These are phyloP conservation scores for Mercenaria mercenaria DNA, from an alignment of 1,140 invertebrate genomes.

Conservation along the genomic window DNA sequence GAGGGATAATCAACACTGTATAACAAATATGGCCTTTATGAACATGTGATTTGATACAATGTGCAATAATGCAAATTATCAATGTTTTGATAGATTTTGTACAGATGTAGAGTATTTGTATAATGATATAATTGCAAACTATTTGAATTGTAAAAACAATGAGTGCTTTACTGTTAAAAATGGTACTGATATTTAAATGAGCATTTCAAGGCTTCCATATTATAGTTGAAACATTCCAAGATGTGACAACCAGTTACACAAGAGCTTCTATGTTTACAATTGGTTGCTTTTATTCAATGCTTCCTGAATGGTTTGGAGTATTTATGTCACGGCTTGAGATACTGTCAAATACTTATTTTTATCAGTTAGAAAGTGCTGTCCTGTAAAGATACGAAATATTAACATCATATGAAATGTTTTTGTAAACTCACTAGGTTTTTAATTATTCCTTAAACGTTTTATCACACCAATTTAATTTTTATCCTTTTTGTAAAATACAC, in stretches of 20 bases:
- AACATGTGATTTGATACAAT: conserved; percentile 57
- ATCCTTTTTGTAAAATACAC: too few relatives aligned
- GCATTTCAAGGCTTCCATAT: conserved; percentile 17
- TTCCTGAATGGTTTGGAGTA: too few relatives aligned
- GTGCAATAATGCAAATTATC: conserved; percentile 60
- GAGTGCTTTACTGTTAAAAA: not conserved
- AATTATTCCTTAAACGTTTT: too few relatives aligned
- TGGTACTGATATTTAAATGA: not conserved
- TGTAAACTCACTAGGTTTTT: too few relatives aligned
- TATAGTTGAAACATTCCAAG: conserved; percentile 22
- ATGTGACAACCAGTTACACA: not conserved
- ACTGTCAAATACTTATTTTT: too few relatives aligned
- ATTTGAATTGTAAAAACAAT: not conserved
- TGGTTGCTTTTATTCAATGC: not conserved
- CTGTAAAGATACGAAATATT: too few relatives aligned
- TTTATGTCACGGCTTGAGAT: too few relatives aligned
- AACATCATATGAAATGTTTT: too few relatives aligned
- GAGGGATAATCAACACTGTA: conserved; percentile 37
- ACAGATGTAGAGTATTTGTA: conserved; percentile 22
- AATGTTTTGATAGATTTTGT: conserved; percentile 51
- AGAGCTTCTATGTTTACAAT: too few relatives aligned
- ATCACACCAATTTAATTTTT: too few relatives aligned
- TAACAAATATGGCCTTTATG: conserved; percentile 43
- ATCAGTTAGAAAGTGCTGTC: too few relatives aligned
- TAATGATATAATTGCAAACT: not conserved